Evolutionary conservation across 2,888 invertebrate species (phyloP).

Genomic region (Drosophila nigricruria): DNA sequence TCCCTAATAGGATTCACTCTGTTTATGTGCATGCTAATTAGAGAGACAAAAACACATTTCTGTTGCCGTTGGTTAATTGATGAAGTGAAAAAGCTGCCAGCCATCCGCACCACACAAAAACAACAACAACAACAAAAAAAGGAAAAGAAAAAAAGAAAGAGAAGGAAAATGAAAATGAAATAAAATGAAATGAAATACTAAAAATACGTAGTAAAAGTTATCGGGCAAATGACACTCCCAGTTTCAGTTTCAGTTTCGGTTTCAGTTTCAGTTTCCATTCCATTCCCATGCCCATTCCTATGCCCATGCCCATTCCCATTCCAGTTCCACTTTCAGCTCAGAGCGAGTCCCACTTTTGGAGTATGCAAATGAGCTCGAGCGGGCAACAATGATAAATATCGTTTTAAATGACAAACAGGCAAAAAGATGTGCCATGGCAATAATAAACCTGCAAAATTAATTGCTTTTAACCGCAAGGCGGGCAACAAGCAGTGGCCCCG

Average conservation of each 20-base stretch:
- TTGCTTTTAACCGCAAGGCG: constrained; percentile 65
- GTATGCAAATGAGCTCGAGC: constrained; percentile 58
- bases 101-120: constrained; percentile 26
- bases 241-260: constrained; percentile 28
- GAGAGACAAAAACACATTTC: constrained; percentile 75
- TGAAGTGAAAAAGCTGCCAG: constrained; percentile 74
- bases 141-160: background rate
- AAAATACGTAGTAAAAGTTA: constrained; percentile 57
- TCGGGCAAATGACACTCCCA: constrained; percentile 50
- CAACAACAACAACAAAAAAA: background rate
- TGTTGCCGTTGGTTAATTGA: constrained; percentile 78
- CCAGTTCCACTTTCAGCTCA: background rate
- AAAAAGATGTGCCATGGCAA: constrained; percentile 59
- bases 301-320: background rate
- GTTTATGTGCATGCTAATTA: constrained; percentile 80
- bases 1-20: constrained; percentile 76
- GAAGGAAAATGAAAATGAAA: background rate
- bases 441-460: constrained; percentile 69
- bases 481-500: constrained; percentile 17
- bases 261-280: constrained; percentile 2
- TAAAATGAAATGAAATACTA: constrained; percentile 37
- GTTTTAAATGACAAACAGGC: constrained; percentile 71
- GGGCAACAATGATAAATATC: constrained; percentile 73
- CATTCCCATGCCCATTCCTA: background rate
- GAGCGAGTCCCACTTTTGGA: constrained; percentile 20